Evolutionary conservation across 2,113 vertebrate species (phyloP), one percentile per base, ranked within the genome.

Genomic region (Bagarius yarrelli): DNA sequence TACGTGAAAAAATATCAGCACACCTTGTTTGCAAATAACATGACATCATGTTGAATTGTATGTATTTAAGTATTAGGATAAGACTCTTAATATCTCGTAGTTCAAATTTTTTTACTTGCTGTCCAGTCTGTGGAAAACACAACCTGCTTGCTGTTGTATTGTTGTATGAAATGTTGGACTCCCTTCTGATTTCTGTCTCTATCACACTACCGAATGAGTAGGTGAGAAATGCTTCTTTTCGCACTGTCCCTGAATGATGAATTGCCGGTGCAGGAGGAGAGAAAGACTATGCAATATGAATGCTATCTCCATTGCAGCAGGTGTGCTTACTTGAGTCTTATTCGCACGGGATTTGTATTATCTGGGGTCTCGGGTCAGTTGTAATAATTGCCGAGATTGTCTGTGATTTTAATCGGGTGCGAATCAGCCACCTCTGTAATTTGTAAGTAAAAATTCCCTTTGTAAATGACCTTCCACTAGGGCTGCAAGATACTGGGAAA

Each of bases 231-330:
- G 72, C 60, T 81, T 75, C 80, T 81, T 44, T 63, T 63, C 50
- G 21, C 52, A 74, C 64, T 86, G 80, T 86, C 83, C 40, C 83
- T 4, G 44, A 0, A 60, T 87, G 80, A 86, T 77, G 44, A 81
- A 36, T 81, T 50, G 63, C 71, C 50, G 52, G 27, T 18, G 75
- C 19, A 32, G 32, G 66, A 83, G 56, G 69, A 77, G 79, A 56
- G 83, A 76, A 83, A 83, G 60, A 25, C 32, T 53, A 80, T 85
- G 44, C n/a, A 78, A 85, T 74, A 85, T 70, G 71, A 78, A 88
- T 70, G 36, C 27, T 60, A 3, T 23, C 64, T 85, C 47, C 30
- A 52, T 80, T 47, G 25, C 30, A 82, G 12, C 76, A 81, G 75
- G 64, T 30, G 57, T 67, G 56, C 78, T 63, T 6, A n/a, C 34